These are phyloP conservation scores for Champsocephalus esox DNA, from an alignment of 2,797 vertebrate genomes.

Conservation along the genomic window DNA sequence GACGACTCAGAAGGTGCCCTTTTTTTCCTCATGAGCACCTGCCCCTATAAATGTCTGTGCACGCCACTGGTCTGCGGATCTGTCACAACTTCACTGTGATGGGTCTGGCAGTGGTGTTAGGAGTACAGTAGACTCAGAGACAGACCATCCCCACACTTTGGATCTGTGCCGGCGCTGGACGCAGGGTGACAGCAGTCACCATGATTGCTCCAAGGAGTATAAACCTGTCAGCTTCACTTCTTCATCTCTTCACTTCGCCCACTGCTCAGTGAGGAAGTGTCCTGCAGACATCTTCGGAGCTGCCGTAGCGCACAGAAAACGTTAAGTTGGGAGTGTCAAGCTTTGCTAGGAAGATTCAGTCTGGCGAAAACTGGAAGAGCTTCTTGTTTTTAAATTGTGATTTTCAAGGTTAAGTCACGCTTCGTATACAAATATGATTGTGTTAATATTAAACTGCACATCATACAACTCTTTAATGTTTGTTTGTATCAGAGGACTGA, in stretches of 20 bases:
- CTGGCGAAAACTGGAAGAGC: neutral
- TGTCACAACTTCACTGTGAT: constrained; percentile 9
- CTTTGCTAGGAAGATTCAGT: neutral
- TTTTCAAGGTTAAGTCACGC: neutral
- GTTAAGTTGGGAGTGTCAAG: constrained; percentile 1
- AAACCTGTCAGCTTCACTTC: constrained; percentile 29
- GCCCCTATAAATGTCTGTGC: too few species aligned
- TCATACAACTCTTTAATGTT: neutral
- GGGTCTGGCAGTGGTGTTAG: constrained; percentile 21
- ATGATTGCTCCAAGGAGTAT: constrained; percentile 26
- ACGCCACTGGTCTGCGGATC: neutral
- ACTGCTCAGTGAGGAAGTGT: neutral
- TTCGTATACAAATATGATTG: neutral
- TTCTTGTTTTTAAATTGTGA: neutral
- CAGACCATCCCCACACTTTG: too few species aligned
- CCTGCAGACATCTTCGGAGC: neutral
- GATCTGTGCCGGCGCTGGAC: too few species aligned
- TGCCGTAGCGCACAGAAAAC: constrained; percentile 1
- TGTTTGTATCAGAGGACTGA: neutral
- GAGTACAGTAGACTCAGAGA: too few species aligned
- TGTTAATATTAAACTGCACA: neutral
- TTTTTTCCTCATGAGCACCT: too few species aligned
- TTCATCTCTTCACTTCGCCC: constrained; percentile 34
- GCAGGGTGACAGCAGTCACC: constrained; percentile 15
- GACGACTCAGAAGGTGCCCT: too few species aligned